Base-by-base conservation (phyloP, 2,113 vertebrate species). In the Rhinopomastus cyanomelas region DNA sequence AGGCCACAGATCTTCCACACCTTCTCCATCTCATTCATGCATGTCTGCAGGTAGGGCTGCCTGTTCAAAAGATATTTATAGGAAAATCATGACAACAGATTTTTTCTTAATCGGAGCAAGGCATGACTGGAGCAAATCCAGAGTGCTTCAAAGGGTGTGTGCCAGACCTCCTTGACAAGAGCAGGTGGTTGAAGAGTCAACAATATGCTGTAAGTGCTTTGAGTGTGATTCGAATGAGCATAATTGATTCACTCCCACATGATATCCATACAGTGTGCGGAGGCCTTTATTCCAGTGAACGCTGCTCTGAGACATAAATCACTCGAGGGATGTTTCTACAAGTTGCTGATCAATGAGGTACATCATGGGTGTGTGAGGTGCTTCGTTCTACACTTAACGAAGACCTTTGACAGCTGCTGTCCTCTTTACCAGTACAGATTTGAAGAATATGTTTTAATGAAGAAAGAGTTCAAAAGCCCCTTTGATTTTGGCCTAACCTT, bases 41-140 rank as follows among this genome's bases (percentile, higher is more conserved):
- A 30, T 11, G 14, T 51, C 23, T 79, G 59, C 32, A 75, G 49
- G 75, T 51, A 89, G 57, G 23, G 23, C n/a, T 82, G 77, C 26
- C 20, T 62, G 22, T 87, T 88, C 51, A 82, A 75, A 84, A 87
- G 10, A 68, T 84, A 88, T 37, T 16, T 2, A 81, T 92, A 77
- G 89, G 56, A 90, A 93, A 94, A 94, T 15, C 6, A 86, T 83
- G 52, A 72, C 76, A 68, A 94, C 69, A 72, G 52, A 65, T 89
- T 90, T 81, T 64, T 94, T 79, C 57, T 61, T 46, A 93, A 57
- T 42, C 42, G 71, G 37, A 89, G 57, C 23, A 61, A 51, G 52
- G 78, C 85, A 85, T 94, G 89, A 96, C 89, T 96, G 92, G 69
- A 87, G 91, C 78, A 82, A 96, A 96, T 95, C 87, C 92, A 91